These are phyloP conservation scores for Rhabdornis inornatus DNA, from an alignment of 2,113 vertebrate genomes.

Conservation along the genomic window DNA sequence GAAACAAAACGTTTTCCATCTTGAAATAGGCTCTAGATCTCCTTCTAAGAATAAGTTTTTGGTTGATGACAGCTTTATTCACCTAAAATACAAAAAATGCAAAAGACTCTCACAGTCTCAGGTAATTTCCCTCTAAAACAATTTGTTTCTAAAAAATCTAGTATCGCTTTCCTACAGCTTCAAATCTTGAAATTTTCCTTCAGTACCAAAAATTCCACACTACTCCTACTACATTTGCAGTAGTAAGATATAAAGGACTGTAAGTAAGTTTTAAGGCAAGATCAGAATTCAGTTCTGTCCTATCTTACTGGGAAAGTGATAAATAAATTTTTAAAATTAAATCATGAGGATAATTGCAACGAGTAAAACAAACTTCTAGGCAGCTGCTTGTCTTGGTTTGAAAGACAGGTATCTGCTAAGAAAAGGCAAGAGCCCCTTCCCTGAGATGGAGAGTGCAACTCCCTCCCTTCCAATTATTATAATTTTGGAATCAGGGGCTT, in stretches of 20 bases:
- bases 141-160: neutral
- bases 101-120: neutral
- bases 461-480: too few species aligned
- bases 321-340: neutral
- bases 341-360: neutral
- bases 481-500: too few species aligned
- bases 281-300: neutral
- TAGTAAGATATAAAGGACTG: neutral
- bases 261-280: neutral
- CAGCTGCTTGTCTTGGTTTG: neutral
- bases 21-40: neutral
- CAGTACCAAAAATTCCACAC: neutral
- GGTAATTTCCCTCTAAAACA: neutral
- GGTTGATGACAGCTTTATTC: neutral
- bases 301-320: neutral
- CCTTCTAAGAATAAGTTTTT: neutral
- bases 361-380: neutral
- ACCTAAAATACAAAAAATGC: neutral
- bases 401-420: too few species aligned
- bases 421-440: too few species aligned
- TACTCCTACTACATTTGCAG: neutral
- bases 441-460: too few species aligned
- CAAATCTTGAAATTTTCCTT: neutral
- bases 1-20: neutral
- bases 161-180: neutral